Conservation (phyloP, 2,113 vertebrate species). For the Osmerus mordax region DNA sequence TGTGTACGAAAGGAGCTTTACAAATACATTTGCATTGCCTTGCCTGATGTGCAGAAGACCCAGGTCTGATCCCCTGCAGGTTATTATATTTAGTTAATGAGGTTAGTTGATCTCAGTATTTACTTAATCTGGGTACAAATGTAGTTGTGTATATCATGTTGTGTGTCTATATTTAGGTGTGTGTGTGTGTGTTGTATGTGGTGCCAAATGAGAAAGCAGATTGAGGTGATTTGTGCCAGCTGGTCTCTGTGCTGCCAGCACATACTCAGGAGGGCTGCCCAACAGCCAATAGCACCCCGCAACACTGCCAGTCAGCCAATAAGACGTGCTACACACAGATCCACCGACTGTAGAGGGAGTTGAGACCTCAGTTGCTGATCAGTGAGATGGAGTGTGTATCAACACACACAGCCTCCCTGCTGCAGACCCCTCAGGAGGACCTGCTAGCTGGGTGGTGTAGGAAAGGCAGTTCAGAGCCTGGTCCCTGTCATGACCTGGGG, state of each 20-base stretch:
- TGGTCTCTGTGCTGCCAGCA: constrained; percentile 51
- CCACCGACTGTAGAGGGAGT: not conserved
- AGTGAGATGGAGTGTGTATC: constrained; percentile 1
- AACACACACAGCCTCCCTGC: not conserved
- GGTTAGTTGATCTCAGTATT: constrained; percentile 25
- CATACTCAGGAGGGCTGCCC: constrained; percentile 17
- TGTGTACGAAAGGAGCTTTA: too few relatives aligned
- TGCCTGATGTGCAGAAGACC: too few relatives aligned
- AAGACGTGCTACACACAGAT: constrained; percentile 5
- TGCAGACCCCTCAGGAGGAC: not conserved
- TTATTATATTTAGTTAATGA: not conserved
- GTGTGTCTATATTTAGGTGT: constrained; percentile 6
- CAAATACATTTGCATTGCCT: too few relatives aligned
- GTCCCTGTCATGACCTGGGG: too few relatives aligned
- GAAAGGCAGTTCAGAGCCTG: too few relatives aligned
- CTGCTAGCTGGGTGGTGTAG: too few relatives aligned
- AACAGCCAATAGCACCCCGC: not conserved
- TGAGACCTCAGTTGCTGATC: not conserved
- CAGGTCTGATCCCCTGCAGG: too few relatives aligned
- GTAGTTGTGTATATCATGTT: not conserved
- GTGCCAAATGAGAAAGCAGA: constrained; percentile 51
- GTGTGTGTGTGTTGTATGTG: constrained; percentile 2
- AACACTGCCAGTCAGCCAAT: constrained; percentile 39
- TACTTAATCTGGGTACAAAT: constrained; percentile 10
- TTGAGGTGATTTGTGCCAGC: constrained; percentile 63